A percentile compares a stretch with the other conserved stretches of the same genome.
These are phyloP conservation scores for Mystacornis crossleyi DNA, from an alignment of 2,113 vertebrate species.

Conservation along the genomic window DNA sequence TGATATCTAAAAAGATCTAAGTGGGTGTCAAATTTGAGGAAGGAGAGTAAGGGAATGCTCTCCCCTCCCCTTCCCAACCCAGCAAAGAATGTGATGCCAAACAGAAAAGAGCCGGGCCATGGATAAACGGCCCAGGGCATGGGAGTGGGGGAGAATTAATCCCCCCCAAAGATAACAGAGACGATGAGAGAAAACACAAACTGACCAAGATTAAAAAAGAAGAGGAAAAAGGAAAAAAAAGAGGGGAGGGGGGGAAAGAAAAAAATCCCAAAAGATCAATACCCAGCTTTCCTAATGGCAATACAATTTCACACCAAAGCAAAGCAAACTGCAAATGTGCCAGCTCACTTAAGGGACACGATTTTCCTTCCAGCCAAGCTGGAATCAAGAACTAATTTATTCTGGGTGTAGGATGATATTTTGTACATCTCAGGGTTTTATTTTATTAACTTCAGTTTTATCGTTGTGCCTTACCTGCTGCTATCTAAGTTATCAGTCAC, in stretches of 20 bases:
- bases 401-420: not conserved
- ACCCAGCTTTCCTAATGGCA: not conserved
- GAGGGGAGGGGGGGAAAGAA: rapidly evolving
- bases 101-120: not conserved
- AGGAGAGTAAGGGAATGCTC: not conserved
- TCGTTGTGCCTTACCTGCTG: not conserved
- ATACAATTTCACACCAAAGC: not conserved
- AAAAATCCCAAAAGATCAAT: not conserved
- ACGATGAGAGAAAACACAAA: not conserved
- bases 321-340: not conserved
- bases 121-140: not conserved
- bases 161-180: not conserved
- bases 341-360: not conserved
- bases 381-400: not conserved
- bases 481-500: not conserved
- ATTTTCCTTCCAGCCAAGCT: not conserved
- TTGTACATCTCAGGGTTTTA: not conserved
- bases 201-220: not conserved
- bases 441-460: not conserved
- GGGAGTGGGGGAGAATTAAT: not conserved
- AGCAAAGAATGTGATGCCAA: not conserved
- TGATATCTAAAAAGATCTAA: constrained; percentile 44
- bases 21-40: not conserved
- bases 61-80: not conserved
- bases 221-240: not conserved